Conservation (phyloP, 1,140 invertebrate genomes). For the Diorhabda sublineata region DNA sequence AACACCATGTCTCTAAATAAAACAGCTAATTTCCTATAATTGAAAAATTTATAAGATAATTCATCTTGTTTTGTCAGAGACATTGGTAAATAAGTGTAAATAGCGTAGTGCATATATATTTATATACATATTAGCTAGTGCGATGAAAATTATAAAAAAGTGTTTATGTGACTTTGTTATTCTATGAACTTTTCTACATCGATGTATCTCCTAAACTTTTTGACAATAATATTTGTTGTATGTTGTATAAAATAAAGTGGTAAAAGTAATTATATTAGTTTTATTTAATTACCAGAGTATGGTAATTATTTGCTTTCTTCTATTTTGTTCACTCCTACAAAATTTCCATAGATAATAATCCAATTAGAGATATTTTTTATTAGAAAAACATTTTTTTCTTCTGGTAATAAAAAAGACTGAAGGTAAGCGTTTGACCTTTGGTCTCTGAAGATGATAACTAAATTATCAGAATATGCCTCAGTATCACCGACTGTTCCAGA, state of each 20-base stretch:
- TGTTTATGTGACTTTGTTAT: constrained; percentile 14
- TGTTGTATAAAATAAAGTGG: constrained; percentile 30
- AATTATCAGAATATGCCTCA: no score
- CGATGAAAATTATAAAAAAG: constrained; percentile 1
- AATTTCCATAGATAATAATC: no score
- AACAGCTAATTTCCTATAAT: not conserved
- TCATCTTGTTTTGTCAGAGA: not conserved
- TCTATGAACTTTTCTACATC: constrained; percentile 23
- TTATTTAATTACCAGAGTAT: not conserved
- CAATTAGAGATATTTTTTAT: no score
- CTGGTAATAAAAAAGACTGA: no score
- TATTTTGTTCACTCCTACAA: no score
- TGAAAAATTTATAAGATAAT: not conserved
- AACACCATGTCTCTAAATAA: not conserved
- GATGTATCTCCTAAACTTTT: constrained; percentile 29
- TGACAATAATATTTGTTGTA: constrained; percentile 33
- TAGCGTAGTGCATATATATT: constrained; percentile 1
- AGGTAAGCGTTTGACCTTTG: no score
- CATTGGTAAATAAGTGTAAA: constrained; percentile 1
- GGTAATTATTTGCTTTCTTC: no score
- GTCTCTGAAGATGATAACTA: no score
- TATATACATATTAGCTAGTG: constrained; percentile 1
- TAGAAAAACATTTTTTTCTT: no score
- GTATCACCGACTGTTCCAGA: no score
- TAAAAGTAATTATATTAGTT: not conserved